Evolutionary conservation across 2,888 invertebrate genomes (phyloP).

Genomic region (Salpingus planirostris): DNA sequence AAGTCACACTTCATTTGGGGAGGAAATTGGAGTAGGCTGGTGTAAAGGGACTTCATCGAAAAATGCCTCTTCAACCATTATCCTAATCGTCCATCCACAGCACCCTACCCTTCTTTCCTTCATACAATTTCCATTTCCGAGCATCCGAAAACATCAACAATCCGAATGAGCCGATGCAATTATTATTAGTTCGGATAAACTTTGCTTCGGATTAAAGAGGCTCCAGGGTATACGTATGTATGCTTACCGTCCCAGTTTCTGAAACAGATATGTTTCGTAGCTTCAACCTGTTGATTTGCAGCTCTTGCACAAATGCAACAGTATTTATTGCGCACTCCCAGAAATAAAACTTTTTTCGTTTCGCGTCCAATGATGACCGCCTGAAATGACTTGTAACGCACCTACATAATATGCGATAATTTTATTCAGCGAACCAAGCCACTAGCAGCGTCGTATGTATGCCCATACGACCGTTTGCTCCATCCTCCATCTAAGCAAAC

Average conservation of each 20-base stretch:
- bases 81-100: too few relatives aligned
- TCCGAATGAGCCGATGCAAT: too few relatives aligned
- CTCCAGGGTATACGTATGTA: too few relatives aligned
- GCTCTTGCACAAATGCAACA: constrained; percentile 14
- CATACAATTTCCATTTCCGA: too few relatives aligned
- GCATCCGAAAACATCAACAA: too few relatives aligned
- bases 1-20: too few relatives aligned
- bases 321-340: constrained; percentile 17
- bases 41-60: too few relatives aligned
- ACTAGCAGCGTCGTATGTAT: constrained; percentile 12
- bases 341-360: constrained; percentile 14
- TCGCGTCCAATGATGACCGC: constrained; percentile 14
- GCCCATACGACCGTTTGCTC: constrained; percentile 12
- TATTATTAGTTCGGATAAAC: too few relatives aligned
- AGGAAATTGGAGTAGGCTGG: too few relatives aligned
- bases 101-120: too few relatives aligned
- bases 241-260: constrained; percentile 17
- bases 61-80: too few relatives aligned
- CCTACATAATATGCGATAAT: not conserved
- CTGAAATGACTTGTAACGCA: constrained; percentile 7
- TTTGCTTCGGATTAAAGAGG: too few relatives aligned
- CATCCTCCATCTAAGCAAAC: constrained; percentile 16
- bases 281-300: constrained; percentile 3
- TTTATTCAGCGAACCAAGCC: constrained; percentile 6
- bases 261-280: constrained; percentile 14